These are phyloP conservation scores for Fregata magnificens DNA, from an alignment of 2,113 vertebrate species.

Conservation along the genomic window DNA sequence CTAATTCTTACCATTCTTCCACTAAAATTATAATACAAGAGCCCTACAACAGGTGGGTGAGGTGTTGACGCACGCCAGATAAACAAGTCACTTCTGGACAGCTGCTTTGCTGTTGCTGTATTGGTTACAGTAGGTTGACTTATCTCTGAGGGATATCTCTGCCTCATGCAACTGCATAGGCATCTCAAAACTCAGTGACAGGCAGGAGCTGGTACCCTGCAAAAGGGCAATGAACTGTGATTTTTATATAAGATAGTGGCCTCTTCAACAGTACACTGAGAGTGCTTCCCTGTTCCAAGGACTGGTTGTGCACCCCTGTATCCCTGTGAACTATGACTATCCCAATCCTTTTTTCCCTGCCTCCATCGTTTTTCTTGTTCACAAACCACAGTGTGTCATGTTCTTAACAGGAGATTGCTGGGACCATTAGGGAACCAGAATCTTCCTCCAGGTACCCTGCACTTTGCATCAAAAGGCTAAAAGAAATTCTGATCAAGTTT, in stretches of 20 bases:
- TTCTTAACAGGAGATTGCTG: background rate
- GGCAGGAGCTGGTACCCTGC: background rate
- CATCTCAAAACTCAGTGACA: background rate
- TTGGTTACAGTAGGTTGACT: background rate
- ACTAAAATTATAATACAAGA: background rate
- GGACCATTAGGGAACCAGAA: background rate
- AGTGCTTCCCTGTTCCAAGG: background rate
- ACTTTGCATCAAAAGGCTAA: background rate
- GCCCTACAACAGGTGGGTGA: background rate
- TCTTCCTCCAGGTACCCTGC: background rate
- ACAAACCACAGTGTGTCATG: background rate
- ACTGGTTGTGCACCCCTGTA: fast-evolving
- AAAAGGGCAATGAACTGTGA: background rate
- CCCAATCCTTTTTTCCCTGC: fast-evolving
- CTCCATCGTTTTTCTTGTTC: background rate
- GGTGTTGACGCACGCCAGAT: too few relatives aligned
- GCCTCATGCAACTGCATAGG: fast-evolving
- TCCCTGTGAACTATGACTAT: background rate
- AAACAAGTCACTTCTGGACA: background rate
- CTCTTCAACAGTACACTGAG: background rate
- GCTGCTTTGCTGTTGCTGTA: background rate
- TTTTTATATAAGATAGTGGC: background rate
- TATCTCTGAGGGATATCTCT: background rate
- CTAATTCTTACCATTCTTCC: background rate
- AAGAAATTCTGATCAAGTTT: background rate